Evolutionary conservation across 1,140 invertebrate species (phyloP), one percentile per base, ranked within the genome.

Genomic region (Drosophila busckii): DNA sequence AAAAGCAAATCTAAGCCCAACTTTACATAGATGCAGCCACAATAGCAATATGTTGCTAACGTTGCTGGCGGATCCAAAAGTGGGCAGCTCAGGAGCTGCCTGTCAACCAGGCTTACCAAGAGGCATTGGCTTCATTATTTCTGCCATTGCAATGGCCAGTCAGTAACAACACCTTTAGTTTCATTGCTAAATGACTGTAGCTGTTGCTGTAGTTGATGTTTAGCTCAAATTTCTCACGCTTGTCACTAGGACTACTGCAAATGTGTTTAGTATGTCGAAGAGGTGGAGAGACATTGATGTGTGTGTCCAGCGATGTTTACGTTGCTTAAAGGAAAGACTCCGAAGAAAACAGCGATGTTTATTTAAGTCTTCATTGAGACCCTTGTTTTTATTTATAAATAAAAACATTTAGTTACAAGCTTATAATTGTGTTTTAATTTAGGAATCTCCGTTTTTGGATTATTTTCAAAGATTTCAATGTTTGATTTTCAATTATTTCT

Each of bases 161-260:
- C 70, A 69, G 50, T 76, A 78, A 78, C 73, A 82, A 78, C 75
- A 78, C 73, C 68, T 69, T 78, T 82, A 73, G 73, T 73, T 78
- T 80, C 75, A 73, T 80, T 69, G 68, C 73, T 78, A 82, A 78
- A 80, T 78, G 75, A 82, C 58, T 78, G 68, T 64, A 78, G 80
- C 82, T 78, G 73, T 78, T 78, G 28, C 32, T 41, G 45, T 42
- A 64, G 59, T 67, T 73, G 61, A 44, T 34, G 48, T 45, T 23
- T 35, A 25, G 16, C 7, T 17, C 8, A 37, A 26, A 26, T 48
- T 53, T 53, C 50, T 44, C 50, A 53, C 50, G 50, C 38, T 42
- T 42, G 50, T 53, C 38, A 16, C 38, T 7, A 46, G 37, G 59
- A 46, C 46, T 48, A 42, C 10, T 32, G 16, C 31, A 31, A 22